Evolutionary conservation across 2,888 invertebrate genomes (phyloP), one percentile per base, ranked within the genome.

Genomic region (Helicoverpa assulta): DNA sequence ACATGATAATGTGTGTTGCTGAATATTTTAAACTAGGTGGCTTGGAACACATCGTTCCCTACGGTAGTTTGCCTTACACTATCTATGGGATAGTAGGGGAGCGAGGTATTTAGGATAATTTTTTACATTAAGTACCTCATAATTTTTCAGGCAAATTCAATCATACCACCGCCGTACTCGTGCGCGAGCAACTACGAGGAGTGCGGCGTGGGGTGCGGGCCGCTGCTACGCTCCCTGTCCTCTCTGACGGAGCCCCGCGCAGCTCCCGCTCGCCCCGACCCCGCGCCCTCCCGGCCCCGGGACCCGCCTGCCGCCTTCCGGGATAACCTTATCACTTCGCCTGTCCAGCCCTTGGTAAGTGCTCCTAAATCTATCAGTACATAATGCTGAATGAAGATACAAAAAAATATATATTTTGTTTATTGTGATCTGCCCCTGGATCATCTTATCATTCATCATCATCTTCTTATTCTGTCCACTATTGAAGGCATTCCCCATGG

Each of bases 161-260:
- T 98, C 90, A 97, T 98, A 84, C 98, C 98, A 71, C 98, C 98
- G 56, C 98, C 98, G 19, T 98, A 98, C 93, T 98, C 98, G 69
- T 97, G 97, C 86, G 97, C 97, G 81, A 97, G 97, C 84, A 98
- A 97, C 91, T 96, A 97, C 83, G 98, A 97, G 82, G 93, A 93
- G 74, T 92, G 90, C 82, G 96, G 97, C 83, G 92, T 92, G 79
- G 95, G 93, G 68, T 93, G 95, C 82, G 90, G 92, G 85, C 92
- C 93, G 78, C 89, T 96, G 88, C 95, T 97, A 75, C 96, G 96
- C 70, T 97, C 97, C 76, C 94, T 96, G 80, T 97, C 97, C 73
- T 96, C 97, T 81, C 88, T 96, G 85, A 96, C 96, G 12, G 96
- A 96, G 78, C 89, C 71, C 64, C 73, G 82, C 59, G 63, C 76